Conservation (phyloP, 2,797 vertebrate species). For the Enteromius trimaculatus region DNA sequence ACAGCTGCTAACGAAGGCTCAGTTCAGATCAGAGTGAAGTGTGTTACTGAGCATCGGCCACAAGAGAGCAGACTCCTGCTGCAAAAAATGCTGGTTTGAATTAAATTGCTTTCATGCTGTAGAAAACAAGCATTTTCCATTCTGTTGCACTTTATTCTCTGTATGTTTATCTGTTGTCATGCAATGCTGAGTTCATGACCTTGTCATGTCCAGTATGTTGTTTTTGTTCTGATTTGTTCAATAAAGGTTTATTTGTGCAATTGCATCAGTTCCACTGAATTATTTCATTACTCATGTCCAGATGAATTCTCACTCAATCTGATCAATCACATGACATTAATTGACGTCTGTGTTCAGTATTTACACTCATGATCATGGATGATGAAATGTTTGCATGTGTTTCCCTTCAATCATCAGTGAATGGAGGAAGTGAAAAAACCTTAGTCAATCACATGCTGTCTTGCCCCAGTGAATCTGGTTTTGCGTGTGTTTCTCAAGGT, state of each 20-base stretch:
- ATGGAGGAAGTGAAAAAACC: slow-evolving; percentile 5
- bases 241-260: slow-evolving; percentile 14
- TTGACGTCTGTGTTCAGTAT: background rate
- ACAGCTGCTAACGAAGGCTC: background rate
- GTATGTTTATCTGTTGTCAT: background rate
- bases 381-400: background rate
- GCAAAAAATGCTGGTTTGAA: background rate
- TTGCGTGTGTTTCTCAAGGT: background rate
- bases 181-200: background rate
- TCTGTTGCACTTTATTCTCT: background rate
- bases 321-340: background rate
- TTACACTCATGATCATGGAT: background rate
- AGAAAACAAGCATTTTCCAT: background rate
- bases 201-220: slow-evolving; percentile 29
- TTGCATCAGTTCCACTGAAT: background rate
- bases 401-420: background rate
- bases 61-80: background rate
- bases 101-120: background rate
- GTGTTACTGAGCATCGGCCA: background rate
- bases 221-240: slow-evolving; percentile 3
- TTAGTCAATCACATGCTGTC: background rate
- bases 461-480: background rate
- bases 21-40: background rate
- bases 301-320: background rate
- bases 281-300: background rate